phyloP scores from a whole-genome alignment of 2,888 invertebrate genomes.

The Elmis aenea region DNA sequence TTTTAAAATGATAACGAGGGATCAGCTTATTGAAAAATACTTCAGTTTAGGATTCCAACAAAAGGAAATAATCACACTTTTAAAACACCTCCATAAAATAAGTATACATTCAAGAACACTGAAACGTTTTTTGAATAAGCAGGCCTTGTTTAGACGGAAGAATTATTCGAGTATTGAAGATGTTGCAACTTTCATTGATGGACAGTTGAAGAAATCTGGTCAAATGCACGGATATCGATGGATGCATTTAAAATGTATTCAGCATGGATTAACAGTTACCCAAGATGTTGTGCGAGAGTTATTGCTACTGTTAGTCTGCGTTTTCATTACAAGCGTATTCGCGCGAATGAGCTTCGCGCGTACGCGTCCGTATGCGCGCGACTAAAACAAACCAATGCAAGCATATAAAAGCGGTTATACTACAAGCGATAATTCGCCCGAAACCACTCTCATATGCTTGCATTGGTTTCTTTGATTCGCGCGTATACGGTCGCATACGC shows the following conservation, averaged over 20 bases:
- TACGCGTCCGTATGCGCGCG: too few species aligned
- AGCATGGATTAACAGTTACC: slow-evolving; percentile 15
- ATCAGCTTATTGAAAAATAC: not conserved
- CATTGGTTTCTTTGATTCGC: too few species aligned
- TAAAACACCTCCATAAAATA: slow-evolving; percentile 2
- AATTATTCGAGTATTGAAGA: slow-evolving; percentile 6
- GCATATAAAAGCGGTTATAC: too few species aligned
- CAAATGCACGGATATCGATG: too few species aligned
- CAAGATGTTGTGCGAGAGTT: slow-evolving; percentile 11
- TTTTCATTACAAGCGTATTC: too few species aligned
- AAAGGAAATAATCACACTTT: slow-evolving; percentile 1
- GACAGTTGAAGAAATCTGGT: slow-evolving; percentile 12
- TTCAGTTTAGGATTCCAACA: not conserved
- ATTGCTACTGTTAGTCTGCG: slow-evolving; percentile 9
- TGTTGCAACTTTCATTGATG: slow-evolving; percentile 11
- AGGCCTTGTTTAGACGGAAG: slow-evolving; percentile 10
- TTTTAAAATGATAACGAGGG: too few species aligned
- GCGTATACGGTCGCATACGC: too few species aligned
- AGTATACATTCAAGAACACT: not conserved
- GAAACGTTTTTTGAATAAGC: slow-evolving; percentile 1
- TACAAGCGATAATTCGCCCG: too few species aligned
- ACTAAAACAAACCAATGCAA: too few species aligned
- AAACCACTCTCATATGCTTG: too few species aligned
- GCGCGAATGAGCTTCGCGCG: too few species aligned
- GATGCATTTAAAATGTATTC: slow-evolving; percentile 21